Conservation (phyloP, 1,140 invertebrate genomes). For the Aphidius ervi region DNA sequence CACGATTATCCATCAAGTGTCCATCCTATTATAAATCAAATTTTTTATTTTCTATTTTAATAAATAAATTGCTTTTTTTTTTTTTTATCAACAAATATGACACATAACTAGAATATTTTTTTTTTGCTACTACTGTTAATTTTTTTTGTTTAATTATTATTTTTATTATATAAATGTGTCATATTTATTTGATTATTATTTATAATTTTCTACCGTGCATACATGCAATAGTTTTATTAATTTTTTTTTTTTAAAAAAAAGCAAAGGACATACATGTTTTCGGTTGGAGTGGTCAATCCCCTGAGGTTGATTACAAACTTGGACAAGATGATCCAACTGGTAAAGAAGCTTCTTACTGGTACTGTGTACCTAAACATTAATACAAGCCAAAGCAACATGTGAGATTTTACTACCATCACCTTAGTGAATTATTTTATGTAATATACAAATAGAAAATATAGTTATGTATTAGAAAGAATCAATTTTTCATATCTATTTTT, state of each 20-base stretch:
- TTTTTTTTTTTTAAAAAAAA: background rate
- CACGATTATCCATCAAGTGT: conserved; percentile 48
- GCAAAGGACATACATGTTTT: conserved; percentile 65
- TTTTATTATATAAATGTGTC: background rate
- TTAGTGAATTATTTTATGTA: conserved; percentile 3
- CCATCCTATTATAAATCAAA: conserved; percentile 56
- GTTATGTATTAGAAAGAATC: too few relatives aligned
- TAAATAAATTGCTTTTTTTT: too few relatives aligned
- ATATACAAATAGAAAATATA: too few relatives aligned
- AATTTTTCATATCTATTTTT: too few relatives aligned
- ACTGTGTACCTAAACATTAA: conserved; percentile 78
- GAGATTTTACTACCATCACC: conserved; percentile 23
- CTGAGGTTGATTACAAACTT: conserved; percentile 88
- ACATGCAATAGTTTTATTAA: conserved; percentile 5
- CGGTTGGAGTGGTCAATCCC: conserved; percentile 62
- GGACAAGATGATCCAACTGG: conserved; percentile 91
- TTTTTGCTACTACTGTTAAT: too few relatives aligned
- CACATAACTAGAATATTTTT: too few relatives aligned
- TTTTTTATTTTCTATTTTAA: conserved; percentile 55
- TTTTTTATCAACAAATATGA: too few relatives aligned
- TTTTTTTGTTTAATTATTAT: too few relatives aligned
- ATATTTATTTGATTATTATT: background rate
- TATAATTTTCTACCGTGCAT: background rate
- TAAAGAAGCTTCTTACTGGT: conserved; percentile 95
- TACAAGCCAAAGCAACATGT: conserved; percentile 27